phyloP scores from a whole-genome alignment of 1,140 invertebrate species.

The Metaphire vulgaris region DNA sequence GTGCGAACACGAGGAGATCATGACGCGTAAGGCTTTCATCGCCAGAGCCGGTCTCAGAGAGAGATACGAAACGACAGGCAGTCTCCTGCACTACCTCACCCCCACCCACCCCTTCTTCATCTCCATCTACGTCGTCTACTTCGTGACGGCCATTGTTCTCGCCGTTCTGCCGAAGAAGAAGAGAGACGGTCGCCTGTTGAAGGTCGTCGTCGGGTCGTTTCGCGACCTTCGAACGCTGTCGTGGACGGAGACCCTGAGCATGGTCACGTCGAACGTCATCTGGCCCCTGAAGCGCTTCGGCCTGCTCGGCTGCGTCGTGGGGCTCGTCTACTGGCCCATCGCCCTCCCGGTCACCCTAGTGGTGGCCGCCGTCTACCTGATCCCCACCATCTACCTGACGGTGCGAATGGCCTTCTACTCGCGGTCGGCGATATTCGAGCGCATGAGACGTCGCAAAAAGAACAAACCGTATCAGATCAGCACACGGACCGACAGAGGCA shows the following conservation, averaged over 20 bases:
- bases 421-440: conserved; percentile 4
- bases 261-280: conserved; percentile 9
- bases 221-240: conserved; percentile 6
- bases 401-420: conserved; percentile 41
- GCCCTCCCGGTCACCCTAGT: conserved; percentile 36
- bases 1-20: conserved; percentile 17
- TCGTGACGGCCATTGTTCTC: conserved; percentile 37
- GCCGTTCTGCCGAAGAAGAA: conserved; percentile 19
- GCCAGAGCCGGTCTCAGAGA: background rate
- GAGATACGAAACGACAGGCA: conserved; percentile 9
- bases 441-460: background rate
- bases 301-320: conserved; percentile 29
- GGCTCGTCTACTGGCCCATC: conserved; percentile 36
- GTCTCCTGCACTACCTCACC: conserved; percentile 37
- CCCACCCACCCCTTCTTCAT: conserved; percentile 45
- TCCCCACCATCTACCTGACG: conserved; percentile 44
- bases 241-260: conserved; percentile 6
- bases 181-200: background rate
- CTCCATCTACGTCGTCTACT: conserved; percentile 41
- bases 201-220: conserved; percentile 13
- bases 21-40: background rate
- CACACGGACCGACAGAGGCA: conserved; percentile 14
- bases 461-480: conserved; percentile 21
- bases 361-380: conserved; percentile 39
- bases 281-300: conserved; percentile 22